Base-by-base conservation (phyloP, 2,797 vertebrate species). In the Gambelia wislizenii region DNA sequence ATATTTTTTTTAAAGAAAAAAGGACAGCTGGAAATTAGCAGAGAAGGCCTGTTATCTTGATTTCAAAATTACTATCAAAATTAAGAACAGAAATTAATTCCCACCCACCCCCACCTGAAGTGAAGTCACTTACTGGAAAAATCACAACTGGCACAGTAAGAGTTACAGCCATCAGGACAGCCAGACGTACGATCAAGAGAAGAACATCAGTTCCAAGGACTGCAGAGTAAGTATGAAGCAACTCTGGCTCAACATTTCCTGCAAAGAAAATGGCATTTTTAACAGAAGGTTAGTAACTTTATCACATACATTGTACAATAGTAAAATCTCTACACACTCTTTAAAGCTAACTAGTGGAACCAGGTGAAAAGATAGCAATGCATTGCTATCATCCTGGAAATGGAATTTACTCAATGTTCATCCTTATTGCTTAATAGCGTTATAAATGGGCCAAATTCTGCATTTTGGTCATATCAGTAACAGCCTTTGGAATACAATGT, bases 91-190 rank as follows among this genome's bases (percentile, higher is more conserved):
- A 7, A 39, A n/a, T 39, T 0, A 6, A 14, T 7, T n/a, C 5
- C 4, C 8, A 14, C 0, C 36, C 8, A 2, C 3, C 42, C 13
- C 30, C 1, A 2, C 27, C 9, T 64, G 44, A 61, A 78, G 20
- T 18, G 18, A 59, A 79, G 78, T 25, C 20, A 97, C 98, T 98
- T 97, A 99, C 99, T 2, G 99, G 99, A 93, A 99, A 99, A 90
- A 99, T 98, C 85, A 99, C 98, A 27, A 99, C 98, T 2, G 99
- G 99, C 1, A 99, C 98, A 2, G 99, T 99, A 89, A 99, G 97
- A 1, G 98, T 99, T 87, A 99, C 99, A 12, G 99, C 99, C 74
- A 98, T 95, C 91, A 99, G 97, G 75, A 99, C 99, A 20, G 99
- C 99, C 16, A 99, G 95, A 27, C 98, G 98, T 56, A 99, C 99